Conservation (phyloP, 2,113 vertebrate genomes). For the Stigmatopora nigra region DNA sequence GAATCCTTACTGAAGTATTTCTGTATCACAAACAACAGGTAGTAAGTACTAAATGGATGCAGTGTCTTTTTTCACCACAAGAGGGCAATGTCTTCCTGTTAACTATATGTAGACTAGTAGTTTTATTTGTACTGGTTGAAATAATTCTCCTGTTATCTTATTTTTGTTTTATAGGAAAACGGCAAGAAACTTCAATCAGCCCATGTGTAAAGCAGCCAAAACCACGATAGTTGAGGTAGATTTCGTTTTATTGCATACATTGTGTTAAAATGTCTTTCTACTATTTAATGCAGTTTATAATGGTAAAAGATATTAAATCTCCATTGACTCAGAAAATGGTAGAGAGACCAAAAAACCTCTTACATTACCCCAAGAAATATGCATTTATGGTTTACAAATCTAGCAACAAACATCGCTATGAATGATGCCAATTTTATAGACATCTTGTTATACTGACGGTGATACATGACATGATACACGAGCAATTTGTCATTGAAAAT, state of each 20-base stretch:
- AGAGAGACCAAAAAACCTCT: background rate
- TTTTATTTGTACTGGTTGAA: background rate
- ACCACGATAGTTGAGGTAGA: constrained; percentile 90
- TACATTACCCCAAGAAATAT: background rate
- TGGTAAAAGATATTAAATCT: no score
- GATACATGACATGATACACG: background rate
- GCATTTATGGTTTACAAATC: background rate
- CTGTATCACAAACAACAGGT: background rate
- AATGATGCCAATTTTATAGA: background rate
- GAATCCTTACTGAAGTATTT: background rate
- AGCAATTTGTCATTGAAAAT: background rate
- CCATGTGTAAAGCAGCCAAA: constrained; percentile 96
- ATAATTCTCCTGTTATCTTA: background rate
- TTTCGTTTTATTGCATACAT: constrained; percentile 12
- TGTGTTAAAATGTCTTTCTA: background rate
- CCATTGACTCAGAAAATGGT: background rate
- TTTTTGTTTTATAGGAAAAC: constrained; percentile 75
- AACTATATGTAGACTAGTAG: background rate
- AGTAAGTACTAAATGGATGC: constrained; percentile 8
- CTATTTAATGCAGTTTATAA: background rate
- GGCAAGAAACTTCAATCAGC: constrained; percentile 94
- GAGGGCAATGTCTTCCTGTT: constrained; percentile 49
- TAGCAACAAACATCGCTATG: background rate
- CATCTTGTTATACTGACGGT: background rate
- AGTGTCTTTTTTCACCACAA: constrained; percentile 48